phyloP scores from a whole-genome alignment of 2,797 vertebrate genomes.

The Garrulus glandarius region DNA sequence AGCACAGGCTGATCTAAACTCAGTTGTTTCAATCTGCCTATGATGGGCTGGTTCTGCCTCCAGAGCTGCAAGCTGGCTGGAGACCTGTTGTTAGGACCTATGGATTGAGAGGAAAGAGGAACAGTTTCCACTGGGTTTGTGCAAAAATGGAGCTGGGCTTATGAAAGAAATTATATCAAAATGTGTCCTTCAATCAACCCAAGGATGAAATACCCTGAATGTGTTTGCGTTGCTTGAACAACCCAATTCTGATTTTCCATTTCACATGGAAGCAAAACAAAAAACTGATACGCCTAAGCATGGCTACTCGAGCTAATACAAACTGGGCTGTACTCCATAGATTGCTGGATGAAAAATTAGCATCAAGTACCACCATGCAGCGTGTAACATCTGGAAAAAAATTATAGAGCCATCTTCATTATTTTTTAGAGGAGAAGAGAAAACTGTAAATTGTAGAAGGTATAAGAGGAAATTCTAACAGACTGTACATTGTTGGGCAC shows the following conservation, averaged over 20 bases:
- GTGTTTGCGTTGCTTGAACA: background rate
- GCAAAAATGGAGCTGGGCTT: background rate
- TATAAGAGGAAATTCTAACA: constrained; percentile 57
- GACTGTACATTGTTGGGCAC: constrained; percentile 27
- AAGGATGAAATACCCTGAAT: background rate
- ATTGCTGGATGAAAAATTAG: constrained; percentile 41
- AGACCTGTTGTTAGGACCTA: background rate
- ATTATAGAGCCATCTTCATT: constrained; percentile 47
- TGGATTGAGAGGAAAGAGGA: background rate
- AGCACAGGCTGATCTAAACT: background rate
- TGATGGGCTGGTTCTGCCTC: background rate
- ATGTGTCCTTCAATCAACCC: background rate
- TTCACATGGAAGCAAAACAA: background rate
- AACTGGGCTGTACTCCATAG: background rate
- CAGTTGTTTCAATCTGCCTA: background rate
- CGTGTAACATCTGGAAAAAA: constrained; percentile 53
- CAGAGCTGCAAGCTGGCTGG: background rate
- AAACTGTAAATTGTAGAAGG: constrained; percentile 36
- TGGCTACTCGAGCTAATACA: background rate
- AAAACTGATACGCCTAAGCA: background rate
- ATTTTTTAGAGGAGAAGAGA: constrained; percentile 41
- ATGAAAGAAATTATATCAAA: background rate
- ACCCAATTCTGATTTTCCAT: background rate
- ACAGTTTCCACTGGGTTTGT: background rate
- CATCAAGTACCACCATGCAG: background rate